A percentile compares a stretch with the other conserved stretches of the same genome.
phyloP scores from a whole-genome alignment of 2,797 vertebrate species.

The Threskiornis aethiopicus region DNA sequence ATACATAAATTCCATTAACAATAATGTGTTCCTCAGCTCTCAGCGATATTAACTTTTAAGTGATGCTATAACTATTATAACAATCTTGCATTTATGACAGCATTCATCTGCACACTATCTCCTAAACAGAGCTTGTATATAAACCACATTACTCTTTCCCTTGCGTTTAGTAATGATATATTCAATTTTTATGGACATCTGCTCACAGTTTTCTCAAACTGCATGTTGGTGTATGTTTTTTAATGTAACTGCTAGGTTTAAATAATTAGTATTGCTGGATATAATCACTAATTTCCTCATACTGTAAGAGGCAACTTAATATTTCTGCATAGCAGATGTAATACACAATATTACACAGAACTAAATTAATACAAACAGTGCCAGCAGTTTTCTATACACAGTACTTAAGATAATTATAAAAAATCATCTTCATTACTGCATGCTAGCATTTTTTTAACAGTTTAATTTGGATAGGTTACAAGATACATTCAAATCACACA shows the following conservation, averaged over 20 bases:
- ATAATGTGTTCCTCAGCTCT: constrained; percentile 54
- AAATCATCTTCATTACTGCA: constrained; percentile 78
- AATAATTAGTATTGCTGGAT: constrained; percentile 70
- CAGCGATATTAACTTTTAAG: constrained; percentile 66
- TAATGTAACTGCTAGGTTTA: constrained; percentile 67
- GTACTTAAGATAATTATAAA: constrained; percentile 80
- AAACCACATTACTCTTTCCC: constrained; percentile 37
- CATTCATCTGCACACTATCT: constrained; percentile 27
- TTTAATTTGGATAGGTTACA: constrained; percentile 80
- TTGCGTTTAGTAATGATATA: constrained; percentile 56
- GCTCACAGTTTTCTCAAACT: constrained; percentile 42
- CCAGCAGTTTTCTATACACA: constrained; percentile 76
- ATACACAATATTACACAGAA: constrained; percentile 69
- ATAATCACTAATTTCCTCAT: constrained; percentile 70
- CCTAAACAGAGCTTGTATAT: constrained; percentile 43
- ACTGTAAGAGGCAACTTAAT: constrained; percentile 71
- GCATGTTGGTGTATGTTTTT: constrained; percentile 46
- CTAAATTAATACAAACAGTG: constrained; percentile 75
- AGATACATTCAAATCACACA: constrained; percentile 75
- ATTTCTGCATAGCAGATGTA: constrained; percentile 74
- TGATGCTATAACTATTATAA: constrained; percentile 54
- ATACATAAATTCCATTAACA: constrained; percentile 63
- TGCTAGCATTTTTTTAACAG: constrained; percentile 74
- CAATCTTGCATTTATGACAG: constrained; percentile 55
- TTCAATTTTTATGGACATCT: constrained; percentile 64